Conservation (phyloP, 2,888 invertebrate species). For the Lottia gigantea region DNA sequence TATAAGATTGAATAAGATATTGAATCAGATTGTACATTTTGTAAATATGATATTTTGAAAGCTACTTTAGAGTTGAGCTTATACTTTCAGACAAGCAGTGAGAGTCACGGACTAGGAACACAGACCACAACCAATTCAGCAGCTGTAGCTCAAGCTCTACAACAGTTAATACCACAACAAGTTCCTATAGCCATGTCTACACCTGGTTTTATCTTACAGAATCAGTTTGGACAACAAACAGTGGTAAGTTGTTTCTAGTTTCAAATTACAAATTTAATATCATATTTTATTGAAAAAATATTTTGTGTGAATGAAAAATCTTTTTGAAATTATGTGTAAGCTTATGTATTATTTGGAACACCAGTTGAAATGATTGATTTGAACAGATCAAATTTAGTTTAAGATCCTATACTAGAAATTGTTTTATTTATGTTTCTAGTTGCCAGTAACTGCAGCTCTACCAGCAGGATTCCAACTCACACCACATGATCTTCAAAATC, state of each 20-base stretch:
- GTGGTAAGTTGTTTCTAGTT: conserved; percentile 38
- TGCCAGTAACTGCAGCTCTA: conserved; percentile 38
- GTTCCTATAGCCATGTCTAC: conserved; percentile 36
- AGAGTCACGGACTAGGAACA: conserved; percentile 11
- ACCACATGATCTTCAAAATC: conserved; percentile 39
- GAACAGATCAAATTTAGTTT: no score
- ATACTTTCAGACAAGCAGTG: conserved; percentile 4
- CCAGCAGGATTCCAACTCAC: conserved; percentile 35
- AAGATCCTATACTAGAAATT: no score
- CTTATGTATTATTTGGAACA: no score
- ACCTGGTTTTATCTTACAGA: conserved; percentile 52
- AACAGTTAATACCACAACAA: conserved; percentile 44
- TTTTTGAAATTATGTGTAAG: no score
- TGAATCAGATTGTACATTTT: no score
- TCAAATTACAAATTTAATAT: no score
- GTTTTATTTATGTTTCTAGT: conserved; percentile 19
- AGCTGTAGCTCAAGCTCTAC: conserved; percentile 36
- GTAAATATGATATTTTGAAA: no score
- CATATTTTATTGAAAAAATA: background rate
- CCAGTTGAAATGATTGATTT: no score
- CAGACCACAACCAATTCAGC: conserved; percentile 17
- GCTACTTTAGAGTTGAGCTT: no score
- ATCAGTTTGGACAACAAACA: conserved; percentile 54
- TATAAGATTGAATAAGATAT: no score
- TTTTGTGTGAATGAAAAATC: background rate